Conservation (phyloP, 2,113 vertebrate genomes). For the Syngnathus typhle region DNA sequence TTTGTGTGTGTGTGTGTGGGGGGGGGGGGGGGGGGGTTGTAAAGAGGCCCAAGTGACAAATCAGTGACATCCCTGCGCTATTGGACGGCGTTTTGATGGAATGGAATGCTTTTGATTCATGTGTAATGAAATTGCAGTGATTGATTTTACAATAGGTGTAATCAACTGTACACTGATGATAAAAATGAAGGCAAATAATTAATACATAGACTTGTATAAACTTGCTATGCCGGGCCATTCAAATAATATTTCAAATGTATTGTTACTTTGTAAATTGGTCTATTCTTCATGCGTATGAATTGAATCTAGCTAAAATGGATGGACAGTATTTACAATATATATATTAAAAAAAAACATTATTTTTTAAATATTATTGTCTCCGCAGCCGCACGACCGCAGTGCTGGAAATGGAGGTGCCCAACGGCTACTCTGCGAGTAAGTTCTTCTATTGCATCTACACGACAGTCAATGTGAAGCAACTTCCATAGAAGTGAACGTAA, state of each 20-base stretch:
- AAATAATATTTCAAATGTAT: too few relatives aligned
- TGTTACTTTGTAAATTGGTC: neutral
- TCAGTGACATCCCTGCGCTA: neutral
- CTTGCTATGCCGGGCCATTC: too few relatives aligned
- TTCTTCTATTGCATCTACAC: constrained; percentile 37
- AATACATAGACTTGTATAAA: too few relatives aligned
- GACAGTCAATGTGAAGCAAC: neutral
- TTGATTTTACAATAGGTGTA: neutral
- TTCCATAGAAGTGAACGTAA: neutral
- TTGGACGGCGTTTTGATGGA: neutral
- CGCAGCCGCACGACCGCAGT: constrained; percentile 75
- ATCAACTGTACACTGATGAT: neutral
- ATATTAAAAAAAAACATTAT: neutral
- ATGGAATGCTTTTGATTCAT: neutral
- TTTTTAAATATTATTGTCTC: constrained; percentile 8
- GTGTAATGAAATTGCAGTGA: neutral
- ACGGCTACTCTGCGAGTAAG: constrained; percentile 92
- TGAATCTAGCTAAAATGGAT: neutral
- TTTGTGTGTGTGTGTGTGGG: too few relatives aligned
- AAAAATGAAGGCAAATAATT: neutral
- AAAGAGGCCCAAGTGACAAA: neutral
- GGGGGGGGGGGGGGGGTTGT: too few relatives aligned
- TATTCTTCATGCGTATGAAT: neutral
- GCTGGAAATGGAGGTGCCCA: constrained; percentile 87
- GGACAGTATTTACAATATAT: too few relatives aligned